Evolutionary conservation across 2,888 invertebrate genomes (phyloP).

Genomic region (Leptothorax acervorum): DNA sequence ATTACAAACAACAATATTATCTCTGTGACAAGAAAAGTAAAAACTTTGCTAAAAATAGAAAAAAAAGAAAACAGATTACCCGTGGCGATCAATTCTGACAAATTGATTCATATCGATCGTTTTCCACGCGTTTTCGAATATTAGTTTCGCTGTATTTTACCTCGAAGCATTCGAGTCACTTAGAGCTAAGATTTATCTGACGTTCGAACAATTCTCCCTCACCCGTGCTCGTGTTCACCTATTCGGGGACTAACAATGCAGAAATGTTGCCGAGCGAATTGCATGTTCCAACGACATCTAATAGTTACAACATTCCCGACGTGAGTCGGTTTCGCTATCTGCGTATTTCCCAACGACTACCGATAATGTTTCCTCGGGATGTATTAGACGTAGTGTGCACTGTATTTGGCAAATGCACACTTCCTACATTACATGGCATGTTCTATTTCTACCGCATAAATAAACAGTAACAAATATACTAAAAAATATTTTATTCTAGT

Average conservation of each 20-base stretch:
- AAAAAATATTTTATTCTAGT: too few relatives aligned
- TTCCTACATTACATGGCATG: conserved; percentile 24
- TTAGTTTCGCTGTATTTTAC: conserved; percentile 1
- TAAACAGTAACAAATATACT: too few relatives aligned
- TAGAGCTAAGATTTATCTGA: conserved; percentile 50
- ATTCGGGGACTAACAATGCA: conserved; percentile 60
- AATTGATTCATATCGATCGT: neutral
- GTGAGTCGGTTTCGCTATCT: conserved; percentile 68
- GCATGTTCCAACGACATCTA: conserved; percentile 59
- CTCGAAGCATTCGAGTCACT: conserved; percentile 15
- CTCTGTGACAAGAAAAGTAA: neutral
- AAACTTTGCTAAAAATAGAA: neutral
- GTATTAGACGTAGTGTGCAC: conserved; percentile 49
- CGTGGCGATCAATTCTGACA: neutral
- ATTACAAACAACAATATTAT: neutral
- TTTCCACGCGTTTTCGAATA: conserved; percentile 10
- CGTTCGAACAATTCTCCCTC: conserved; percentile 26
- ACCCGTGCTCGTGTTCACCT: conserved; percentile 32
- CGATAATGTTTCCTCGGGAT: conserved; percentile 66
- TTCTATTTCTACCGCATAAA: conserved; percentile 15
- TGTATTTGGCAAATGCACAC: conserved; percentile 43
- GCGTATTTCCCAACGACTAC: conserved; percentile 63
- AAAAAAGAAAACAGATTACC: neutral
- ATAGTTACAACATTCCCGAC: conserved; percentile 68
- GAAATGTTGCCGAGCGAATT: conserved; percentile 63